A percentile compares a stretch with the other conserved stretches of the same genome.
Evolutionary conservation across 2,797 vertebrate genomes (phyloP).

Genomic region (Hippoglossus hippoglossus): DNA sequence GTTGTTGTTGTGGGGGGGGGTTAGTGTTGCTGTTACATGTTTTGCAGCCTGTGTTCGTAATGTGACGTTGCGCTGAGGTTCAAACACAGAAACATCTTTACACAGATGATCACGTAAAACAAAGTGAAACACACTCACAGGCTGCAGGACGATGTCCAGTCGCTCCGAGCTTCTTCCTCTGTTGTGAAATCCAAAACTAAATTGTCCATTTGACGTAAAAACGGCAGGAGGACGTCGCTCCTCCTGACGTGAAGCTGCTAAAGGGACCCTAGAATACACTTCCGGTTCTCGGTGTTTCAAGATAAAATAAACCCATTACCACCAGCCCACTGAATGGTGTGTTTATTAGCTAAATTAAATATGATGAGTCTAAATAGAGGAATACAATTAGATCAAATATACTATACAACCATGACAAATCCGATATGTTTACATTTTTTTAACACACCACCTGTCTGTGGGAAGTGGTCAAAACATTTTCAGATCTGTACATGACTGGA

Average conservation of each 20-base stretch:
- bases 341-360: no score
- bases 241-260: not conserved
- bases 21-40: not conserved
- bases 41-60: not conserved
- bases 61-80: not conserved
- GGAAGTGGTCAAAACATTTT: no score
- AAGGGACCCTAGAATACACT: slow-evolving; percentile 24
- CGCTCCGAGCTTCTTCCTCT: slow-evolving; percentile 15
- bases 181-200: slow-evolving; percentile 17
- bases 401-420: no score
- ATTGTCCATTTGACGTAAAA: not conserved
- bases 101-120: not conserved
- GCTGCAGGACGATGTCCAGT: not conserved
- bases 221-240: not conserved
- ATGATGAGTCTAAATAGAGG: no score
- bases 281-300: slow-evolving; percentile 24
- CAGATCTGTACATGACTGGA: no score
- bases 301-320: not conserved
- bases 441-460: no score
- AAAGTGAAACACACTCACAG: slow-evolving; percentile 38
- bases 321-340: no score
- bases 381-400: no score
- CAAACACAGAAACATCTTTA: not conserved
- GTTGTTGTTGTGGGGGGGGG: no score
- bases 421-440: no score